A percentile compares a stretch with the other conserved stretches of the same genome.
These are phyloP conservation scores for Tetraodon nigroviridis DNA, from an alignment of 2,113 vertebrate species.

Conservation along the genomic window DNA sequence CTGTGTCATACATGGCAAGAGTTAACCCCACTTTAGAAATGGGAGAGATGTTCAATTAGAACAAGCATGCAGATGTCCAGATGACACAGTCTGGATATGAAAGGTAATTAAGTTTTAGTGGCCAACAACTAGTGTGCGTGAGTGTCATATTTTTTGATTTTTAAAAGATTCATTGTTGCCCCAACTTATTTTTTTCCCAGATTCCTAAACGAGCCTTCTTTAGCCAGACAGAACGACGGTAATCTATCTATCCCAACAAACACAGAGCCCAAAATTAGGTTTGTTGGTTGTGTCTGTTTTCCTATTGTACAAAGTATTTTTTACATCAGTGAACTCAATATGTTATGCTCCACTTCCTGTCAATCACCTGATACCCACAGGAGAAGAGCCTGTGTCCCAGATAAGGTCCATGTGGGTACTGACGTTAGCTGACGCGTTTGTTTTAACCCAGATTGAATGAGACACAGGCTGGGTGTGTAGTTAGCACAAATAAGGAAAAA, in stretches of 20 bases:
- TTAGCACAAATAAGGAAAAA: background rate
- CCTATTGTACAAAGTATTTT: conserved; percentile 12
- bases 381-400: conserved; percentile 13
- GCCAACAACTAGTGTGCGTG: too few species aligned
- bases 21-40: too few species aligned
- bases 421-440: too few species aligned
- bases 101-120: background rate
- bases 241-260: conserved; percentile 22
- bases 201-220: background rate
- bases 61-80: too few species aligned
- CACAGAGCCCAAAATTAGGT: conserved; percentile 24
- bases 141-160: too few species aligned
- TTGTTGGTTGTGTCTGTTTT: conserved; percentile 8
- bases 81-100: too few species aligned
- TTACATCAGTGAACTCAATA: conserved; percentile 23
- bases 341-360: conserved; percentile 45
- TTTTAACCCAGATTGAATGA: too few species aligned
- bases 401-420: too few species aligned
- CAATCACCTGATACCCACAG: conserved; percentile 43
- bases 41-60: too few species aligned
- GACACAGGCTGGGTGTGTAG: background rate
- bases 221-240: conserved; percentile 6
- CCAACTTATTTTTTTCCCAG: too few species aligned
- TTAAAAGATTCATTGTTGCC: too few species aligned
- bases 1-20: too few species aligned